Conservation (phyloP, 23 tunicate species). For the Aplidium turbinatum region DNA sequence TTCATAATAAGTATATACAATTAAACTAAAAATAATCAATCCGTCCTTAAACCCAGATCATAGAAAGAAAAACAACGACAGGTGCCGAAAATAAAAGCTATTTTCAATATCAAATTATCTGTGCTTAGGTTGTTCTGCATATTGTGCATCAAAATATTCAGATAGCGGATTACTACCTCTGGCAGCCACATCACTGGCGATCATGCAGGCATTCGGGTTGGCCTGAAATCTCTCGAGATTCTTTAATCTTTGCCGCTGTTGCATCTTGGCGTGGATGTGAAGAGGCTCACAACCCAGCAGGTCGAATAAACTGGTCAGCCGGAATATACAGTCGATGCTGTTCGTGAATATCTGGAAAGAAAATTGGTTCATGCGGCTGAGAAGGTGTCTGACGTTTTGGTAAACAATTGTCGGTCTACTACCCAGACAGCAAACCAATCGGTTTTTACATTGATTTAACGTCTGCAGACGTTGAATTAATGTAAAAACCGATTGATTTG, state of each 20-base stretch:
- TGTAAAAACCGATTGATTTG: too few relatives aligned
- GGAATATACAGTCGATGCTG: slow-evolving; percentile 94
- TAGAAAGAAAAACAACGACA: too few relatives aligned
- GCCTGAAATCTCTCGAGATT: slow-evolving; percentile 86
- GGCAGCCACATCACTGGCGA: slow-evolving; percentile 99
- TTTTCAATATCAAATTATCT: too few relatives aligned
- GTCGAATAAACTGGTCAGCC: slow-evolving; percentile 65
- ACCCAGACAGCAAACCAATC: too few relatives aligned
- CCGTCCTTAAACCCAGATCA: too few relatives aligned
- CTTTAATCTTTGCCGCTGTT: slow-evolving; percentile 93
- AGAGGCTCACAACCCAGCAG: slow-evolving; percentile 65
- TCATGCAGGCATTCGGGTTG: slow-evolving; percentile 48
- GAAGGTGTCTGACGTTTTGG: not conserved
- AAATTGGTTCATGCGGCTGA: not conserved
- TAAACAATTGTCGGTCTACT: not conserved
- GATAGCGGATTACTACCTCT: slow-evolving; percentile 63
- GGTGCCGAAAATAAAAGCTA: too few relatives aligned
- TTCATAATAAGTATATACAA: too few relatives aligned
- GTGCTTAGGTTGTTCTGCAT: too few relatives aligned
- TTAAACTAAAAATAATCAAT: too few relatives aligned
- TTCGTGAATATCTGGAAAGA: slow-evolving; percentile 73
- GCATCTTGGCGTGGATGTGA: slow-evolving; percentile 93
- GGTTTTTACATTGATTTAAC: too few relatives aligned
- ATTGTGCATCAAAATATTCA: too few relatives aligned
- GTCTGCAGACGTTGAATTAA: too few relatives aligned